These are phyloP conservation scores for Ovis aries DNA, from an alignment of 2,113 vertebrate genomes.

Conservation along the genomic window ARS-UI_Ramb_v3.0 NC_056054.1:228855501-228856000, in stretches of 20 bases:
- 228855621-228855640: not conserved
- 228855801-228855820: not conserved
- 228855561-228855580: not conserved
- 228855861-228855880: not conserved
- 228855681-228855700: not conserved
- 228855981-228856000: not conserved
- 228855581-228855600: not conserved
- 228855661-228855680: accelerated
- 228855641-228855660: not conserved
- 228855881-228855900: not conserved
- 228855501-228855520: not conserved
- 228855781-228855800: not conserved
- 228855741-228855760: not conserved
- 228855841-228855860: not conserved
- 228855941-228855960: not conserved
- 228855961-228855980: not conserved
- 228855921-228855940: not conserved
- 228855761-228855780: not conserved
- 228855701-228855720: not conserved
- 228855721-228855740: not conserved
- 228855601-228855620: not conserved
- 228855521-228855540: not conserved
- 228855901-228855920: not conserved
- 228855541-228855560: not conserved
- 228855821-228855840: not conserved